These are phyloP conservation scores for Aphis craccivora DNA, from an alignment of 1,140 invertebrate genomes.

Conservation along the genomic window DNA sequence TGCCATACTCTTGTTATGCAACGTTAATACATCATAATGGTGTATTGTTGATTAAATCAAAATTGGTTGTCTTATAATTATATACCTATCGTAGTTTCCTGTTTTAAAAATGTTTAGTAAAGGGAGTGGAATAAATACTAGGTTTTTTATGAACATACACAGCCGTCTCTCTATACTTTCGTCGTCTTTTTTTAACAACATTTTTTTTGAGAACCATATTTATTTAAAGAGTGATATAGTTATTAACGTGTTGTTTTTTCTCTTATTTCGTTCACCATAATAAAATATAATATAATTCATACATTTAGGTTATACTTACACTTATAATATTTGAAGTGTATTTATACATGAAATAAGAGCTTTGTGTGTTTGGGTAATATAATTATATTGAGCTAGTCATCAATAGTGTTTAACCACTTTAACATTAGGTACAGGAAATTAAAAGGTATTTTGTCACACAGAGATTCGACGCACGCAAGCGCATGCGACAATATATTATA, in stretches of 20 bases:
- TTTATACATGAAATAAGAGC: background rate
- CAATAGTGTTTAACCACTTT: background rate
- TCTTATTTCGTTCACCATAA: background rate
- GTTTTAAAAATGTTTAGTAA: background rate
- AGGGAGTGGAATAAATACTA: background rate
- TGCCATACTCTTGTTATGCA: background rate
- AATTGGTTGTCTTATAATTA: background rate
- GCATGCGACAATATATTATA: no score
- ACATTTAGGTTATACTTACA: background rate
- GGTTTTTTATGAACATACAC: background rate
- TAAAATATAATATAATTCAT: background rate
- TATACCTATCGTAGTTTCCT: background rate
- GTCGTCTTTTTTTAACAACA: no score
- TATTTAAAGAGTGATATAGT: background rate
- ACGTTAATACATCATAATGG: background rate
- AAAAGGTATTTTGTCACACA: background rate
- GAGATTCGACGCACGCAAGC: background rate
- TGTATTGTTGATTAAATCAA: background rate
- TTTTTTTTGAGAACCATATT: background rate
- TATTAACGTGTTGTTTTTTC: background rate
- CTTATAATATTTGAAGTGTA: background rate
- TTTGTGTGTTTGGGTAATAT: background rate
- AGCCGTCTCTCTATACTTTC: background rate
- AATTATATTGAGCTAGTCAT: background rate
- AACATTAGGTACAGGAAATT: background rate